Evolutionary conservation across 2,113 vertebrate species (phyloP), one percentile per base, ranked within the genome.

Genomic region (Athene noctua): DNA sequence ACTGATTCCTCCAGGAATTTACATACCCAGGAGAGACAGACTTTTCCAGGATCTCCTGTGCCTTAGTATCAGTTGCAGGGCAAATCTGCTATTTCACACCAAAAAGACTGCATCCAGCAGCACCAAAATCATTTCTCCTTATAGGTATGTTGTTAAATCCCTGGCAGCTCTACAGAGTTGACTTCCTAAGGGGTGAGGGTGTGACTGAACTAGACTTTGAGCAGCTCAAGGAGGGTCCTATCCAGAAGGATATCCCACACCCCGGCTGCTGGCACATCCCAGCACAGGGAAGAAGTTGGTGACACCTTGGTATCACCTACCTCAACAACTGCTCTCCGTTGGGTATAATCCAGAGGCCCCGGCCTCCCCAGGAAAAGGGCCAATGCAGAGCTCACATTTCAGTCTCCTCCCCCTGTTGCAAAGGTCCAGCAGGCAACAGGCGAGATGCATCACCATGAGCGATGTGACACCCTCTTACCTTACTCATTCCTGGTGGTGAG

Each of bases 221-320:
- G 65, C 51, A 94, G 38, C 55, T 59, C 44, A 8, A 32, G 55
- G 44, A 65, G 14, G 32, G 12, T 40, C 34, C 40, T 57, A 1
- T 13, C 44, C 80, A 54, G 18, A 27, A 61, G 29, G 30, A 61
- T 25, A 30, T 10, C 20, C 38, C 67, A 9, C 0, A 0, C 19
- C 29, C 44, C 25, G 40, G 42, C 30, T 57, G 55, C 30, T 75
- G 73, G 30, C 14, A 26, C 42, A 10, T 11, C 10, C 67, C 80
- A 77, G 67, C 27, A 38, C 6, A n/a, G 72, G 63, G 29, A 36
- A 47, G 30, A 14, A 19, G 49, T 27, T 30, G 55, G 49, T 30
- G 65, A 23, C 66, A 13, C 25, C 55, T 58, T 78, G 78, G 70
- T 57, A 23, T 58, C 51, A 4, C 25, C 65, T 22, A 32, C n/a